These are phyloP conservation scores for Oppia nitens DNA, from an alignment of 1,140 invertebrate species.

Conservation along the genomic window DNA sequence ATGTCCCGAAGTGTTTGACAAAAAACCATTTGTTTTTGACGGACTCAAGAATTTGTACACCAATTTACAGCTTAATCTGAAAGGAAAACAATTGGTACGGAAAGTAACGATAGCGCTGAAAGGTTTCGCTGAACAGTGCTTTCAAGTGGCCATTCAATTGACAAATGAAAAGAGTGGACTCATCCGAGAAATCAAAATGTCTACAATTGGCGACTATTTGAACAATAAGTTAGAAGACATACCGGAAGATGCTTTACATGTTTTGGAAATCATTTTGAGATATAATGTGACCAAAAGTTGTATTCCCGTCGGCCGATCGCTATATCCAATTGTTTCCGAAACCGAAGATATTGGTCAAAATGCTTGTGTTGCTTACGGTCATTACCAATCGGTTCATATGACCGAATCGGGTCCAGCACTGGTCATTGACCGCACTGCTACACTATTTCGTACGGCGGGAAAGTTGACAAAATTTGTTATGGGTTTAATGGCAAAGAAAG, in stretches of 20 bases:
- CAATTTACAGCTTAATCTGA: not conserved
- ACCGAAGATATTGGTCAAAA: not conserved
- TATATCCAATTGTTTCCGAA: not conserved
- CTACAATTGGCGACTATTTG: not conserved
- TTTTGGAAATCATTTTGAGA: constrained; percentile 1
- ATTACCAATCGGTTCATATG: constrained; percentile 1
- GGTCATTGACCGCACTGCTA: not conserved
- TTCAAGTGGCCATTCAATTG: not conserved
- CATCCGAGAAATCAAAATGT: no score
- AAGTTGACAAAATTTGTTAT: not conserved
- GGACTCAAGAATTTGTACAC: not conserved
- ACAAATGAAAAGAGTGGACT: no score
- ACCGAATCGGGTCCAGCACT: not conserved
- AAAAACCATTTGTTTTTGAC: not conserved
- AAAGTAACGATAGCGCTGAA: not conserved
- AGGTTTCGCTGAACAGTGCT: not conserved
- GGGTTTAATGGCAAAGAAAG: constrained; percentile 27
- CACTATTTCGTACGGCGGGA: not conserved
- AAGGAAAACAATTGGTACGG: not conserved
- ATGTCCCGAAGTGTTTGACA: not conserved
- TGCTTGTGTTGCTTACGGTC: not conserved
- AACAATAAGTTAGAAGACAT: not conserved
- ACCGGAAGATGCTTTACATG: not conserved
- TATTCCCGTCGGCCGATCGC: constrained; percentile 1
- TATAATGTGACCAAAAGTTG: not conserved